Percentiles rank a stretch among this genome's conserved stretches.
Evolutionary conservation across 2,888 invertebrate genomes (phyloP).

Genomic region (Himalopsyche tibetana): DNA sequence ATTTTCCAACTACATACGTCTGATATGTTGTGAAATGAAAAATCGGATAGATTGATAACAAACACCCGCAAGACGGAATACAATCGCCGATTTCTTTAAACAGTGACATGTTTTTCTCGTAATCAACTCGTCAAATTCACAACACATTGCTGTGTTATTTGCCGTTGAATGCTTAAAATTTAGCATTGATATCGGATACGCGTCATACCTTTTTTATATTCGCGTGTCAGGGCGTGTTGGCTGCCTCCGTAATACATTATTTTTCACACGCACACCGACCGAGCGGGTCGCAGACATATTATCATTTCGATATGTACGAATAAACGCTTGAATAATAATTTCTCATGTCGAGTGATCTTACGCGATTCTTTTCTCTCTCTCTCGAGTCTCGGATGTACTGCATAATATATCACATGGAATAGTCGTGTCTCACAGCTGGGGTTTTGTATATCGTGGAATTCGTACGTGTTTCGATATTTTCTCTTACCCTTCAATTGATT

Average conservation of each 20-base stretch:
- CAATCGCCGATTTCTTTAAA: no score
- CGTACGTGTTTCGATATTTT: constrained; percentile 33
- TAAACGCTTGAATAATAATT: constrained; percentile 38
- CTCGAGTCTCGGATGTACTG: constrained; percentile 13
- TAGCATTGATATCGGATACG: background rate
- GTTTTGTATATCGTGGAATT: background rate
- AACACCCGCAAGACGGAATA: no score
- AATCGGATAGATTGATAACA: no score
- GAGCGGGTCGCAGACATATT: constrained; percentile 29
- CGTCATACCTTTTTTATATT: background rate
- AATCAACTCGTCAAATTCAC: no score
- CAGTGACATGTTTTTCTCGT: no score
- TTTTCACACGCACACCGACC: constrained; percentile 13
- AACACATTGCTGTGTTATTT: background rate
- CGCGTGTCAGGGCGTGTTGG: constrained; percentile 10
- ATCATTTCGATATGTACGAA: constrained; percentile 39
- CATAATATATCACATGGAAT: constrained; percentile 27
- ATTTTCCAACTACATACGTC: no score
- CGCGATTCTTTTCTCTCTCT: constrained; percentile 34
- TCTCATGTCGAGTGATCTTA: constrained; percentile 18
- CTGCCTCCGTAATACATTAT: constrained; percentile 27
- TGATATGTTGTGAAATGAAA: no score
- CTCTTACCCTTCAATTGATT: background rate
- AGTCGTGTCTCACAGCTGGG: constrained; percentile 13
- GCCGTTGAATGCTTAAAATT: background rate